Evolutionary conservation across 1,140 invertebrate genomes (phyloP).

Genomic region (Sipha flava): DNA sequence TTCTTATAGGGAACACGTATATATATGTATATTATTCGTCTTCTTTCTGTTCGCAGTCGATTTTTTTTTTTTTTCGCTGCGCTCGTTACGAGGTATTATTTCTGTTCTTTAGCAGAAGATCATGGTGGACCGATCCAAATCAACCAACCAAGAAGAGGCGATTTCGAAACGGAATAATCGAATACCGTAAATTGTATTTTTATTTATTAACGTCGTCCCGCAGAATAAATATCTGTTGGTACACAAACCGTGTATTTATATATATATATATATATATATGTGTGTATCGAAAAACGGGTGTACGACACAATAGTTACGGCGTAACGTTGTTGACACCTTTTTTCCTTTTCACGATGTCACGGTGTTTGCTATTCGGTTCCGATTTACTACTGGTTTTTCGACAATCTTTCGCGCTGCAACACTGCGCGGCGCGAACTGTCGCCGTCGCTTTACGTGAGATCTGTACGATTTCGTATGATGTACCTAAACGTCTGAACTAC

Average conservation of each 20-base stretch:
- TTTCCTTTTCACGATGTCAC: background rate
- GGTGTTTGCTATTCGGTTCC: background rate
- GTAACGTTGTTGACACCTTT: background rate
- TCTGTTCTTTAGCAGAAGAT: conserved; percentile 8
- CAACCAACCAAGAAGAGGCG: conserved; percentile 29
- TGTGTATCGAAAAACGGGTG: background rate
- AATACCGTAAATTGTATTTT: conserved; percentile 31
- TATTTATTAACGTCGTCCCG: conserved; percentile 20
- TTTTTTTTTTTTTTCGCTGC: conserved; percentile 19
- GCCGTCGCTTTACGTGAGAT: too few relatives aligned
- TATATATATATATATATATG: background rate
- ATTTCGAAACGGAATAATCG: conserved; percentile 30
- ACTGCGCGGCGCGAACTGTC: too few relatives aligned
- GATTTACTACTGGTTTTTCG: background rate
- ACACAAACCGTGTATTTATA: too few relatives aligned
- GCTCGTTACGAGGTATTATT: conserved; percentile 29
- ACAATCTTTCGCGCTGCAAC: background rate
- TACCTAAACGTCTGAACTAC: too few relatives aligned
- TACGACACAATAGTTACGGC: background rate
- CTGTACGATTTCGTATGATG: too few relatives aligned
- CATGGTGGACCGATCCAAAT: conserved; percentile 31
- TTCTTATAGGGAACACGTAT: background rate
- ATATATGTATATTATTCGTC: background rate
- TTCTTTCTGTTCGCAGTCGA: background rate
- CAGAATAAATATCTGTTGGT: conserved; percentile 8